Percentiles rank a stretch among this genome's conserved stretches.
Conservation (phyloP, 2,113 vertebrate species). For the Penelope pileata region DNA sequence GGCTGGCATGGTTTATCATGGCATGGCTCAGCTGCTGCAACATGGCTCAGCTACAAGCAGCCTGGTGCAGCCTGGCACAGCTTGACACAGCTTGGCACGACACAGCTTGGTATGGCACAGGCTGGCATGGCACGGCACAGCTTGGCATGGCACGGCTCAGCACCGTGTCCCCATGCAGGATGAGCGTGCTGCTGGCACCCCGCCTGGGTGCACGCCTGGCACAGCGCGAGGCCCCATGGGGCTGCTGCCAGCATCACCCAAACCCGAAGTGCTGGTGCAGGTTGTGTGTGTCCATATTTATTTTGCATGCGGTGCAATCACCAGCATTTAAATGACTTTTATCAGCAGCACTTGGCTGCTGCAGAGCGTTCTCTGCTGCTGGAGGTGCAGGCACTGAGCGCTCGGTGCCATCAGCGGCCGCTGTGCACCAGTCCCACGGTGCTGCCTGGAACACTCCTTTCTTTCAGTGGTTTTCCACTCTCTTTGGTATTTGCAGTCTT, state of each 20-base stretch:
- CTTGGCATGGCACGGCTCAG: not conserved
- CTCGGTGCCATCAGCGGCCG: not conserved
- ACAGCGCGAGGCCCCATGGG: not conserved
- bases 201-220: not conserved
- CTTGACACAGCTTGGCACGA: not conserved
- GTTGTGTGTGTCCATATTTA: accelerated
- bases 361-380: not conserved
- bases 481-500: not conserved
- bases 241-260: not conserved
- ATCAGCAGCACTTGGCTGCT: accelerated
- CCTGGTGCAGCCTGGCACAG: not conserved
- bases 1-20: not conserved
- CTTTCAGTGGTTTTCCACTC: not conserved
- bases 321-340: accelerated
- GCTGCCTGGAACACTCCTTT: accelerated
- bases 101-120: too few relatives aligned
- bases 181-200: not conserved
- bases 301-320: accelerated
- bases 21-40: not conserved
- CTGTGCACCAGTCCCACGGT: not conserved
- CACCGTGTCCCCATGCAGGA: not conserved
- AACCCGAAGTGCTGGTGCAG: accelerated
- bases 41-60: not conserved
- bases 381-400: accelerated
- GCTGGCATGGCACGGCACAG: too few relatives aligned